Evolutionary conservation across 2,113 vertebrate genomes (phyloP), one percentile per base, ranked within the genome.

Genomic region (Macrotus californicus): DNA sequence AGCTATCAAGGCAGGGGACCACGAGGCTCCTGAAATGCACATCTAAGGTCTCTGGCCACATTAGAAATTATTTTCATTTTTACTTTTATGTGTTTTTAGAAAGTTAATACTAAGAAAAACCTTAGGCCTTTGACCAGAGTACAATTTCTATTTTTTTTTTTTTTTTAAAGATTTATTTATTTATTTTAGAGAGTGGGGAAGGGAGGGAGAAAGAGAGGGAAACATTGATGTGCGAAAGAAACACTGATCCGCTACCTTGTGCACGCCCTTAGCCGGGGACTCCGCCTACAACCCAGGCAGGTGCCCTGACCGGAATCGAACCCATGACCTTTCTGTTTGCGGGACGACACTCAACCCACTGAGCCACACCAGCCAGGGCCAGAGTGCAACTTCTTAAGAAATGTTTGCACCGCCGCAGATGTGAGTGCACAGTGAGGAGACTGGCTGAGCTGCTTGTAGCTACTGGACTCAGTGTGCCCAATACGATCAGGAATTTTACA

Each of bases 21-120:
- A 46, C 0, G 6, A 2, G 69, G 61, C 26, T 87, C 76, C 67
- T 48, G 64, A 94, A 61, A 81, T 24, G 61, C 52, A 48, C 12
- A 9, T 15, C 43, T n/a, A 31, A 77, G 50, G 66, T 79, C 56
- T 89, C 52, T 82, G 73, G 82, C 39, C 64, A 91, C 43, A 46
- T 52, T 29, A 80, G 79, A 92, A 66, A 93, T 85, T 36, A 72
- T 73, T 89, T 86, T 26, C 59, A 48, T 72, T 75, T 56, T 90
- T 39, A 90, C 59, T 75, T 72, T 81, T 56, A 59, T 72, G 50
- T 93, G 52, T 66, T 73, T 69, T 91, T 72, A 93, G 85, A 89
- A 94, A 94, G 81, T 34, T 67, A 81, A 85, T 66, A 72, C 46
- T 18, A 93, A 52, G 83, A 41, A 79, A 79, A 79, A 93, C 21